Base-by-base conservation (phyloP, 2,797 vertebrate genomes). In the Tangara arthus region DNA sequence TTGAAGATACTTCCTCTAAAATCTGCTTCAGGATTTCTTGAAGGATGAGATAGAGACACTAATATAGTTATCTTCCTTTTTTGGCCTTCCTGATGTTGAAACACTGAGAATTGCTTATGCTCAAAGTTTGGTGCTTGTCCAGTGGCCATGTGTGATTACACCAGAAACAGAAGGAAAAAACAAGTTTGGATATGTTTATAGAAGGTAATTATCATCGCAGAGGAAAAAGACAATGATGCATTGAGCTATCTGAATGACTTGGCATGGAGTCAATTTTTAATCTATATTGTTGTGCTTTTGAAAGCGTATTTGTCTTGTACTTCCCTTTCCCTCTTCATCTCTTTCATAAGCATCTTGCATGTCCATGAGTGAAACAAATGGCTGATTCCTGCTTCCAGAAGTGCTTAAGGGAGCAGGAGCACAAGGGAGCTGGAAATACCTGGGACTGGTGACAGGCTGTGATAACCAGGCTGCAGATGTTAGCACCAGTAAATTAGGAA, bases 1-100 rank as follows among this genome's bases (percentile, higher is more conserved):
- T 96, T 96, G 95, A 94, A 94, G 91, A 79, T 92, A 82, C 61
- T 96, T 97, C 94, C 95, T 96, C 61, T 91, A 73, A 94, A 96
- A 80, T 34, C n/a, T 71, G 79, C 66, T 72, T 91, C 92, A 88
- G 93, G 94, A 96, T 95, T 94, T 97, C 94, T 94, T 97, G 94
- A 90, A 69, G 91, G 87, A 90, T 95, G 93, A 96, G 94, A 93
- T 95, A 96, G 92, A 72, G 85, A 34, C 63, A 73, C 77, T 46
- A 84, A 82, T 82, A 88, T 28, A 94, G 63, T 68, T 71, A 42
- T 91, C 68, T 12, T 61, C 85, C 70, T n/a, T 27, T 76, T 64
- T 37, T 84, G 87, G 73, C 70, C 91, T 96, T 96, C 95, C 91
- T 91, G 90, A 18, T 59, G 85, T 44, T 94, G 63, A 79, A 93